Base-by-base conservation (phyloP, 2,797 vertebrate genomes). In the Sebastolobus alascanus region DNA sequence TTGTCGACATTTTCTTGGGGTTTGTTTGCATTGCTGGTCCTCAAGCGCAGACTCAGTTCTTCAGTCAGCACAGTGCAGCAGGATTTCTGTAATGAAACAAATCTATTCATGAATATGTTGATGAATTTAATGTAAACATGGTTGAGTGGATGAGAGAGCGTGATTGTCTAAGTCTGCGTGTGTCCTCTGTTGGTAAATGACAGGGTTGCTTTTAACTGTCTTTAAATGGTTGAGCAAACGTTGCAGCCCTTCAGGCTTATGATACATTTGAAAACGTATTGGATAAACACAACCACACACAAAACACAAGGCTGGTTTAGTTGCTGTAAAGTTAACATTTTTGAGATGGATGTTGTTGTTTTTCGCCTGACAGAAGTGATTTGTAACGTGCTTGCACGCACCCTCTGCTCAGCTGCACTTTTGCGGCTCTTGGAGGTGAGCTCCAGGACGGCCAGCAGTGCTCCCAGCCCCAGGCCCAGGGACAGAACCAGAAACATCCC, bases 401-500 rank as follows among this genome's bases (percentile, higher is more conserved):
- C 96, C 96, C 92, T 96, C 52, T 95, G 93, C 4, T 96, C 96
- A 1, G 90, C 93, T 8, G 97, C 97, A 1, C 77, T 84, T 22
- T 69, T 95, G 59, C 96, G 96, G 90, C 96, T 96, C 89, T 94
- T 96, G 61, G 94, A 87, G 1, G 94, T 93, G 74, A 98, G 95
- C 90, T 98, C 97, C n/a, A 96, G 87, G 77, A 97, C 54, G 0
- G 97, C 96, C 0, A 96, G 84, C 2, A 97, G 73, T 10, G 96
- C 63, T 0, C 96, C 97, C 58, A 97, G 71, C 0, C 91, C 92
- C 0, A 98, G 94, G 22, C 97, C 97, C 1, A 97, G 65, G 0
- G 95, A 95, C 0, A 98, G 96, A 3, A 97, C 80, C 78, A 98
- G 93, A 68, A 98, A 98, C 84, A 97, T 95, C 7, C 97, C 97